These are phyloP conservation scores for Melopsittacus undulatus DNA, from an alignment of 2,797 vertebrate species.

Conservation along the genomic window DNA sequence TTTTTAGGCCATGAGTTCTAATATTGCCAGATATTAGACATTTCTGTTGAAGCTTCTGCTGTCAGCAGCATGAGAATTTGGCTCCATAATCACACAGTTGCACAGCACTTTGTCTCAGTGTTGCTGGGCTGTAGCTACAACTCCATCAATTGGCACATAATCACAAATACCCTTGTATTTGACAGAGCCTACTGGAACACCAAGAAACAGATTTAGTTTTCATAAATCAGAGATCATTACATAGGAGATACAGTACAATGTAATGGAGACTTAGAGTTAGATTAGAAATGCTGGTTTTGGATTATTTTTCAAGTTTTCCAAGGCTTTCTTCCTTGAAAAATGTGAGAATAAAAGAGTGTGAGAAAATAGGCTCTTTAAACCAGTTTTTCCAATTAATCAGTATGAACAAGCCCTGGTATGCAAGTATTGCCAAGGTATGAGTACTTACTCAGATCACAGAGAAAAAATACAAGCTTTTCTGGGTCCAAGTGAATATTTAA, in stretches of 20 bases:
- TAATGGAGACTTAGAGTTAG: background rate
- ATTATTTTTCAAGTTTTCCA: background rate
- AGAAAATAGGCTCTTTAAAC: background rate
- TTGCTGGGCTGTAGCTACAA: background rate
- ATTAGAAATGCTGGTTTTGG: background rate
- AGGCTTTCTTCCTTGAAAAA: background rate
- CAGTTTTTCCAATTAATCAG: background rate
- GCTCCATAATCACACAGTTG: background rate
- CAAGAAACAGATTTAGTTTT: conserved; percentile 8
- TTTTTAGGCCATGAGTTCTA: background rate
- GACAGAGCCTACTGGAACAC: background rate
- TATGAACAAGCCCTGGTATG: background rate
- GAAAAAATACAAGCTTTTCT: background rate
- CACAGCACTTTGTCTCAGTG: background rate
- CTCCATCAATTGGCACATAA: background rate
- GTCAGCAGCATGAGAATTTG: background rate
- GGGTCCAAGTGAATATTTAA: background rate
- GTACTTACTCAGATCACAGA: background rate
- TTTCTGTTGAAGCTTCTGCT: background rate
- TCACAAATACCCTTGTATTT: background rate
- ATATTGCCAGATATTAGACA: background rate
- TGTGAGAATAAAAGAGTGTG: background rate
- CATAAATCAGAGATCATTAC: background rate
- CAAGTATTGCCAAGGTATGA: background rate
- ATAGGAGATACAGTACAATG: background rate